A percentile compares a stretch with the other conserved stretches of the same genome.
Evolutionary conservation across 1,140 invertebrate species (phyloP).

Genomic region (Polypedilum vanderplanki): DNA sequence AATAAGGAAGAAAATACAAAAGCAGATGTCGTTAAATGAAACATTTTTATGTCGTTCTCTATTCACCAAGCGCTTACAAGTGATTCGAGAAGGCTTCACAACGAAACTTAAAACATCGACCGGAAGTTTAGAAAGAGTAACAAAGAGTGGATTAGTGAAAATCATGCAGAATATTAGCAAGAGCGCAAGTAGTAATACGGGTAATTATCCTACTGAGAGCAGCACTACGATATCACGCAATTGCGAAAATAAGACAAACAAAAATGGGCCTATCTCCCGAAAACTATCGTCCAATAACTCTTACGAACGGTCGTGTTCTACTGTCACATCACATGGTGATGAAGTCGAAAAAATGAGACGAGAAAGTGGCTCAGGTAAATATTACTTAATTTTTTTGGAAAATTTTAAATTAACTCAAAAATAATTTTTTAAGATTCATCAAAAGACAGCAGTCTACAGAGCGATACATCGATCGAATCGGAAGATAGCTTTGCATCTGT

Average conservation of each 20-base stretch:
- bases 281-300: neutral
- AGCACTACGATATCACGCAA: neutral
- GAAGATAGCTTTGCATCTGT: slow-evolving; percentile 88
- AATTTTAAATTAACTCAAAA: neutral
- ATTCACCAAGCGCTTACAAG: slow-evolving; percentile 69
- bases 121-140: slow-evolving; percentile 71
- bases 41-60: slow-evolving; percentile 70
- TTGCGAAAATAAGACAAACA: neutral
- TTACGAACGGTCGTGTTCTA: neutral
- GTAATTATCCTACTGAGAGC: neutral
- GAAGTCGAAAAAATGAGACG: slow-evolving; percentile 49
- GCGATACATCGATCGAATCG: slow-evolving; percentile 86
- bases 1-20: slow-evolving; percentile 77
- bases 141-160: slow-evolving; percentile 64
- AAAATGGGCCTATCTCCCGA: neutral
- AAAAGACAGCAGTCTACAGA: slow-evolving; percentile 85
- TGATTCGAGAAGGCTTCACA: slow-evolving; percentile 75
- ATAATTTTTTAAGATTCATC: slow-evolving; percentile 58
- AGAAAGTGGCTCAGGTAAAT: slow-evolving; percentile 64
- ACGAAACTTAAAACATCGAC: slow-evolving; percentile 73
- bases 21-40: slow-evolving; percentile 81
- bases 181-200: slow-evolving; percentile 34
- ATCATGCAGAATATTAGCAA: slow-evolving; percentile 72
- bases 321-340: slow-evolving; percentile 31
- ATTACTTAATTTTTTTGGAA: neutral